A percentile compares a stretch with the other conserved stretches of the same genome.
Evolutionary conservation across 2,888 invertebrate species (phyloP).

Genomic region (Stenoptilia bipunctidactyla): DNA sequence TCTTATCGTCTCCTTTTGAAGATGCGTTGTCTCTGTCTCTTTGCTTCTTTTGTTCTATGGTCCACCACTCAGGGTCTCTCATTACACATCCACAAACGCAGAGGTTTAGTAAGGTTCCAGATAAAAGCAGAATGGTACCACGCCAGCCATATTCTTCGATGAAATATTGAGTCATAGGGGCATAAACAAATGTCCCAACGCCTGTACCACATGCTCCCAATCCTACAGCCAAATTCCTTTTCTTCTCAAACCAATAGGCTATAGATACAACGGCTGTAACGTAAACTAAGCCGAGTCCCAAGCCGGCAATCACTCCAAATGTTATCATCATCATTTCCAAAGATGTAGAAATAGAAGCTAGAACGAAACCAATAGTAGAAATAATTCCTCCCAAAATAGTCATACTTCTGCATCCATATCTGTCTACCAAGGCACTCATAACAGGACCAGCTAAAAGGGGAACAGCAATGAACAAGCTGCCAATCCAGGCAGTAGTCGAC

Average conservation of each 20-base stretch:
- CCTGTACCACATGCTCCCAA: constrained; percentile 91
- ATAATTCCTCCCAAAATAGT: constrained; percentile 81
- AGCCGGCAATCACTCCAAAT: constrained; percentile 86
- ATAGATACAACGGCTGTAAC: constrained; percentile 93
- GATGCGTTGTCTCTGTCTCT: constrained; percentile 29
- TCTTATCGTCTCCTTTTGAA: constrained; percentile 39
- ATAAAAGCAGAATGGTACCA: constrained; percentile 83
- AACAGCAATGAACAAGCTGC: constrained; percentile 89
- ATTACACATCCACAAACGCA: constrained; percentile 89
- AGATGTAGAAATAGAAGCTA: constrained; percentile 78
- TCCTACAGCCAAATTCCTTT: constrained; percentile 87
- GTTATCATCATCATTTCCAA: constrained; percentile 86
- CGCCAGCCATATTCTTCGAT: constrained; percentile 88
- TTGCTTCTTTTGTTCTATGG: constrained; percentile 68
- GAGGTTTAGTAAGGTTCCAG: constrained; percentile 86
- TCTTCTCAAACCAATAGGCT: constrained; percentile 93
- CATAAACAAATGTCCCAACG: constrained; percentile 89
- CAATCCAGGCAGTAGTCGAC: constrained; percentile 90
- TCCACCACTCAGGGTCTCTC: constrained; percentile 90
- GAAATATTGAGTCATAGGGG: constrained; percentile 85
- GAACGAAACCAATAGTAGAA: constrained; percentile 80
- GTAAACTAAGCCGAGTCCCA: constrained; percentile 87
- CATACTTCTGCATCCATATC: constrained; percentile 86
- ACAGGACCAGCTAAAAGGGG: constrained; percentile 88
- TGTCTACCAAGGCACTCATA: constrained; percentile 87